These are phyloP conservation scores for Hyperoodon ampullatus DNA, from an alignment of 2,113 vertebrate species.

Conservation along the genomic window DNA sequence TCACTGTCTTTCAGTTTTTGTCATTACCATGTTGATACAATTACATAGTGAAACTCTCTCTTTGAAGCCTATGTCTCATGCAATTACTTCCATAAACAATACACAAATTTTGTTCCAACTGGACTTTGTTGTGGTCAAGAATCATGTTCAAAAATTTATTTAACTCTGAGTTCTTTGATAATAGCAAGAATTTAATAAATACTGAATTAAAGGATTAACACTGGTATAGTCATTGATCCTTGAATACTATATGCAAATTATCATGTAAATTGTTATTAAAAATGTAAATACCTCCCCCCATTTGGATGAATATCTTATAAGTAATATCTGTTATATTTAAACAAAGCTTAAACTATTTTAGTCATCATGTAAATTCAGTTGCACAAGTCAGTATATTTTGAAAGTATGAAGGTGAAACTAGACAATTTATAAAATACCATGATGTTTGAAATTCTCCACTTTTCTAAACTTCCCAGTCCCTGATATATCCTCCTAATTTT, in stretches of 20 bases:
- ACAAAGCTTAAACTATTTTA: not conserved
- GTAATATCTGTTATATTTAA: not conserved
- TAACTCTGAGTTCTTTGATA: not conserved
- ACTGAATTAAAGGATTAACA: constrained; percentile 3
- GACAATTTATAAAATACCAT: not conserved
- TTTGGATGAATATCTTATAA: not conserved
- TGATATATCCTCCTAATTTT: not conserved
- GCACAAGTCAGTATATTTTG: not conserved
- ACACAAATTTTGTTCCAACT: not conserved
- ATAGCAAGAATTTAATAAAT: not conserved
- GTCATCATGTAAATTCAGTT: not conserved
- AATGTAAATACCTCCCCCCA: not conserved
- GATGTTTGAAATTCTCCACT: not conserved
- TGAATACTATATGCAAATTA: not conserved
- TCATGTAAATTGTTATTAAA: not conserved
- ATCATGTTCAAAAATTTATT: not conserved
- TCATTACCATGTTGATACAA: not conserved
- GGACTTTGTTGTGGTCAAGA: not conserved
- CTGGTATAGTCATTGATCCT: not conserved
- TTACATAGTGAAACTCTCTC: not conserved
- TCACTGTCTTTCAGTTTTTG: not conserved
- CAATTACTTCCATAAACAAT: not conserved
- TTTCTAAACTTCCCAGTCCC: not conserved
- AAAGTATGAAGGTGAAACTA: not conserved
- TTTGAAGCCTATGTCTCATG: not conserved